A percentile compares a stretch with the other conserved stretches of the same genome.
Evolutionary conservation across 2,888 invertebrate genomes (phyloP).

Genomic region (Morpho deidamia): DNA sequence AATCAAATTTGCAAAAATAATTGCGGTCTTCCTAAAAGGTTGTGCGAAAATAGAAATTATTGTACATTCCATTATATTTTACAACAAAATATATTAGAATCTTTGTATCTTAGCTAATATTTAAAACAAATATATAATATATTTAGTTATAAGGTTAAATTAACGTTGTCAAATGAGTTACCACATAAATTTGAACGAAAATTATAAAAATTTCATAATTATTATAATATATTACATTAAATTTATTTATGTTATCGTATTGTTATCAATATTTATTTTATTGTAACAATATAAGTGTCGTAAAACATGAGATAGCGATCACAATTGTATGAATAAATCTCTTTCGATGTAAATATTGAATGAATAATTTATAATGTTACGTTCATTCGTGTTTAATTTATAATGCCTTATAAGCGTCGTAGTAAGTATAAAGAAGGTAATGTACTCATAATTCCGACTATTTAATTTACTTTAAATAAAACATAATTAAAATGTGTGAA

Average conservation of each 20-base stretch:
- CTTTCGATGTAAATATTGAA: slow-evolving; percentile 63
- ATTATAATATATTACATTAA: background rate
- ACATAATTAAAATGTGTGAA: no score
- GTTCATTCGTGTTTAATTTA: slow-evolving; percentile 40
- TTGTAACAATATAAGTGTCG: slow-evolving; percentile 17
- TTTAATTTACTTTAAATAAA: background rate
- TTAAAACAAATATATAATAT: background rate
- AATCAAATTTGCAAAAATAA: no score
- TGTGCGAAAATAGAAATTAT: slow-evolving; percentile 27
- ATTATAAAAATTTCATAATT: background rate
- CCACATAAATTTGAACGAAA: slow-evolving; percentile 1
- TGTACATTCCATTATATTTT: slow-evolving; percentile 32
- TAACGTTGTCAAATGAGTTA: slow-evolving; percentile 4
- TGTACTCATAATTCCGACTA: background rate
- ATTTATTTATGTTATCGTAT: background rate
- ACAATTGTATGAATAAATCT: slow-evolving; percentile 31
- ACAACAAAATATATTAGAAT: slow-evolving; percentile 4
- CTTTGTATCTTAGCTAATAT: slow-evolving; percentile 1
- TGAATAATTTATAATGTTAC: slow-evolving; percentile 64
- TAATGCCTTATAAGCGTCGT: slow-evolving; percentile 16
- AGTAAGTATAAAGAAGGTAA: background rate
- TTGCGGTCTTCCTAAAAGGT: slow-evolving; percentile 27
- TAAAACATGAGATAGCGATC: slow-evolving; percentile 30
- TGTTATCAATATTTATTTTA: slow-evolving; percentile 11
- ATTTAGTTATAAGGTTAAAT: slow-evolving; percentile 1